Evolutionary conservation across 2,797 vertebrate genomes (phyloP), one percentile per base, ranked within the genome.

Genomic region (Periophthalmus magnuspinnatus): DNA sequence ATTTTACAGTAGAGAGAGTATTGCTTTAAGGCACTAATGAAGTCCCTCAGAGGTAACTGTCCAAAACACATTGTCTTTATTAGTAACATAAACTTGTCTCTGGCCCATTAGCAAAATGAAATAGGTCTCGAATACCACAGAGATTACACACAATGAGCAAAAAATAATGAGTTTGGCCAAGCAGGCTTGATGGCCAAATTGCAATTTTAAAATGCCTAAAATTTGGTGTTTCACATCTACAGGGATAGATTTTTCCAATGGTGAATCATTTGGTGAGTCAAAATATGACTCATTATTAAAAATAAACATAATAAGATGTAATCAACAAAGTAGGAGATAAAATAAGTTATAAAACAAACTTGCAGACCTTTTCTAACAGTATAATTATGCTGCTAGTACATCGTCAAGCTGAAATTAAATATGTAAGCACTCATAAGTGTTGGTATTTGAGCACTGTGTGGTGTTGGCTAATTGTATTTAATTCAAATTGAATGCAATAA

Each of bases 181-280:
- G 48, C 48, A 52, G 16, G 19, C 5, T n/a, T 6, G n/a, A 52
- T 52, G 7, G 48, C 11, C 41, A 45, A 45, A 45, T 16, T 4
- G 41, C 41, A 45, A 14, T 14, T 45, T 45, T 45, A 45, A 45
- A 45, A 45, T 45, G 11, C 13, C 41, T 14, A 45, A 45, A 45
- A 14, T 45, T 14, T 45, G 11, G 41, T 8, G 17, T 19, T n/a
- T 2, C 17, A 50, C 48, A 52, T 52, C 2, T 19, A 32, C 14
- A 28, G 1, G 17, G 5, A 58, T 58, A 58, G n/a, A n/a, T 19
- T 32, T 58, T 58, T 28, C 28, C 14, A 58, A 33, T 9, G 28
- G 28, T 58, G 56, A 58, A 32, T 58, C 56, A 58, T 58, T 14
- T 28, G 22, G 56, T 58, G 56, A 58, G 5, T 33, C 28, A 58